Base-by-base conservation (phyloP, 2,797 vertebrate genomes). In the Spinus olivaceus region DNA sequence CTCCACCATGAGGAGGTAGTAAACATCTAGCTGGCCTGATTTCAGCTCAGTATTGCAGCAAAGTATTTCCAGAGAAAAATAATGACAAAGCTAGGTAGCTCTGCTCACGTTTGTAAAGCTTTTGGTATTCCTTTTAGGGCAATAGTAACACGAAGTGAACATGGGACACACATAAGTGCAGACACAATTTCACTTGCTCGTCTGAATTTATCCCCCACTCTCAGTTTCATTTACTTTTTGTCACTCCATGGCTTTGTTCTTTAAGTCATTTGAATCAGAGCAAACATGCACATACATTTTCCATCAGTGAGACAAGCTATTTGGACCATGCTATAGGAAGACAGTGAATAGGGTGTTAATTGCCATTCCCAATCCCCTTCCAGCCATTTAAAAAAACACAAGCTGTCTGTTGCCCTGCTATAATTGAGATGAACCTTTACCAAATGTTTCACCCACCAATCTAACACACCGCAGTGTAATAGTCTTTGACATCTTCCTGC, bases 401-500 rank as follows among this genome's bases (percentile, higher is more conserved):
- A 60, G 64, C 67, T 86, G 49, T 81, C 73, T 82, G 25, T 63
- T 86, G 82, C 44, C 47, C 44, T 80, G 32, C 27, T 56, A 5
- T 77, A 80, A 92, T 32, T 70, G 67, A 84, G 81, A 92, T 56
- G 74, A 91, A 60, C 59, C 60, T 56, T 86, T 49, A 80, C 71
- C 0, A 0, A 80, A 66, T 49, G 49, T 87, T 92, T 90, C 71
- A 39, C 2, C 2, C 47, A 60, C 35, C 37, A 59, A 25, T 51
- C 44, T 61, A 87, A 79, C 41, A 51, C 51, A 82, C 12, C 64
- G 53, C 81, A 92, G 47, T 35, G 59, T 72, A 92, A 96, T 19
- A 70, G 44, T n/a, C 78, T 94, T 76, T 87, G 78, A 85, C 56
- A 85, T 60, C 35, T 54, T 86, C 83, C 92, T 95, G 81, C 78